phyloP scores from a whole-genome alignment of 2,113 vertebrate genomes.

The Chloebia gouldiae region DNA sequence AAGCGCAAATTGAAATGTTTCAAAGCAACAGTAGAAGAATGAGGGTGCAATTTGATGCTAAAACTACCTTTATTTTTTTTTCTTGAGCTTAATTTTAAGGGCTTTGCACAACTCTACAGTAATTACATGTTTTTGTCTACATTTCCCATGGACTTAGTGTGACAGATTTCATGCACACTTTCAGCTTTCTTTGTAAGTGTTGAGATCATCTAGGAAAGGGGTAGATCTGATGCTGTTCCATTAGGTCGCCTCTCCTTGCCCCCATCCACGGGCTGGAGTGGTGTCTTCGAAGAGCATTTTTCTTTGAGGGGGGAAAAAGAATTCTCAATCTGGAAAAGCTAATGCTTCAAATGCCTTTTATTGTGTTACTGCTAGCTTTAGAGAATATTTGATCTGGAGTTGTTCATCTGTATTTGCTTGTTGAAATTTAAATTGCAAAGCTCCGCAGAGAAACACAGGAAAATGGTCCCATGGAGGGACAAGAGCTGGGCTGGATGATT shows the following conservation, averaged over 20 bases:
- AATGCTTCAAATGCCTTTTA: neutral
- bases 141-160: neutral
- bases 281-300: neutral
- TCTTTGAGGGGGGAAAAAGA: neutral
- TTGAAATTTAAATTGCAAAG: neutral
- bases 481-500: neutral
- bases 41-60: neutral
- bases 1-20: neutral
- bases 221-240: neutral
- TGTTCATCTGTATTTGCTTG: neutral
- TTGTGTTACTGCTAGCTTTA: neutral
- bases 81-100: neutral
- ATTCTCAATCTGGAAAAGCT: neutral
- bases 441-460: neutral
- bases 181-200: neutral
- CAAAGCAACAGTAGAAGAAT: neutral
- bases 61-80: neutral
- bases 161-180: neutral
- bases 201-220: neutral
- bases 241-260: neutral
- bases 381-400: neutral
- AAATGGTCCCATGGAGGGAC: neutral
- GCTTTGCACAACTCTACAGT: neutral
- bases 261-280: accelerated
- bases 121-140: neutral